Conservation (phyloP, 2,113 vertebrate genomes). For the Alces alces region DNA sequence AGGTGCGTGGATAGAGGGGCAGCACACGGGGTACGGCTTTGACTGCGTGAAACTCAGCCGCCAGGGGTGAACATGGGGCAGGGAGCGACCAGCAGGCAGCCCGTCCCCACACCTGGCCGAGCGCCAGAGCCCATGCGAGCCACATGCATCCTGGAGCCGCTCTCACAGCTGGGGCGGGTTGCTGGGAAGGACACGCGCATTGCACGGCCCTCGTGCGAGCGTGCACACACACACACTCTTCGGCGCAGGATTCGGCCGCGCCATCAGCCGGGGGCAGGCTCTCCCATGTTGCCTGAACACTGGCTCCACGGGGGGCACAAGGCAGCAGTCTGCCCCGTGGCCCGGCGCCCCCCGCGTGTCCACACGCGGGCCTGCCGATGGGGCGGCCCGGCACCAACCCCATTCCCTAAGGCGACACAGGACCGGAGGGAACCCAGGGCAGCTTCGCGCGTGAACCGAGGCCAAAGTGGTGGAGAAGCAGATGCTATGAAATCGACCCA, state of each 20-base stretch:
- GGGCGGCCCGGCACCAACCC: not conserved
- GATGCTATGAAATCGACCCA: not conserved
- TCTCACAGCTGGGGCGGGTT: not conserved
- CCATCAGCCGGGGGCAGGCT: not conserved
- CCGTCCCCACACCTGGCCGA: not conserved
- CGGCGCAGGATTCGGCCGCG: fast-evolving
- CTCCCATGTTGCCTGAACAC: not conserved
- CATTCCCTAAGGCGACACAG: fast-evolving
- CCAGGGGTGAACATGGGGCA: fast-evolving
- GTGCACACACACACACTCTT: too few species aligned
- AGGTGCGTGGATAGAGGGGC: fast-evolving
- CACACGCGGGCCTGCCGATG: not conserved
- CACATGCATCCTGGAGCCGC: fast-evolving
- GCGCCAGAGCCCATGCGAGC: not conserved
- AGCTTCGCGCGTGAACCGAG: not conserved
- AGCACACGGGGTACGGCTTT: fast-evolving
- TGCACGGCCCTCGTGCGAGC: fast-evolving
- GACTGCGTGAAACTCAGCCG: fast-evolving
- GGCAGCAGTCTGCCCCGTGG: not conserved
- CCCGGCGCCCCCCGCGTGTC: fast-evolving
- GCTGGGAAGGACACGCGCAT: not conserved
- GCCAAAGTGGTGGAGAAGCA: not conserved
- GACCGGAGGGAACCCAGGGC: not conserved
- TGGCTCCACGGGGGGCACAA: fast-evolving
- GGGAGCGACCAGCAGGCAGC: fast-evolving